Conservation (phyloP, 2,888 invertebrate species). For the Apocheima hispidaria region DNA sequence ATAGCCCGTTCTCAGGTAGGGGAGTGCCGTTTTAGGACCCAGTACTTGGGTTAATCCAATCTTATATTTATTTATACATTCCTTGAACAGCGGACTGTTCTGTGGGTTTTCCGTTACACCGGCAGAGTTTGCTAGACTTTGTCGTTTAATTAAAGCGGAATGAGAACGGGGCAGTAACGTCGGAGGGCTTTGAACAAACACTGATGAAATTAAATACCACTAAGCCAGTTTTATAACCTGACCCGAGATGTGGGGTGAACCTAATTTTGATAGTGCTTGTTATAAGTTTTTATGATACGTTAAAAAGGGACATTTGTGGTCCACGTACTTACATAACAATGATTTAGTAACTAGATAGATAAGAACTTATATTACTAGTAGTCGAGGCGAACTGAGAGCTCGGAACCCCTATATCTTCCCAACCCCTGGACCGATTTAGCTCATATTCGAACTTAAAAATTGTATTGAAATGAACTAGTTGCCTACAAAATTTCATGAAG, state of each 20-base stretch:
- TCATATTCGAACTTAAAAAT: no score
- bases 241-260: slow-evolving; percentile 14
- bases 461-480: no score
- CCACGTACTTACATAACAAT: no score
- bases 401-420: no score
- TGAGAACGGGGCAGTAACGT: slow-evolving; percentile 14
- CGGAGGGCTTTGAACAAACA: slow-evolving; percentile 24
- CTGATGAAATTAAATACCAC: slow-evolving; percentile 29
- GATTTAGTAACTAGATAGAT: background rate
- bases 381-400: no score
- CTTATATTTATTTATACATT: slow-evolving; percentile 55
- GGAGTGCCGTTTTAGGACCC: slow-evolving; percentile 45
- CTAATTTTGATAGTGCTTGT: slow-evolving; percentile 21
- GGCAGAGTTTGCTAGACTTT: slow-evolving; percentile 21
- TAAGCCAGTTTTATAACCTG: slow-evolving; percentile 28
- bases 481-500: no score
- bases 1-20: slow-evolving; percentile 49
- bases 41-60: slow-evolving; percentile 50
- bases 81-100: slow-evolving; percentile 26
- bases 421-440: no score
- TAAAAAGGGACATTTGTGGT: background rate
- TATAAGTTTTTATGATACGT: background rate
- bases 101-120: slow-evolving; percentile 29
- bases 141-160: slow-evolving; percentile 34
- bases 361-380: no score